phyloP scores from a whole-genome alignment of 2,113 vertebrate species.

The Hydropotes inermis region DNA sequence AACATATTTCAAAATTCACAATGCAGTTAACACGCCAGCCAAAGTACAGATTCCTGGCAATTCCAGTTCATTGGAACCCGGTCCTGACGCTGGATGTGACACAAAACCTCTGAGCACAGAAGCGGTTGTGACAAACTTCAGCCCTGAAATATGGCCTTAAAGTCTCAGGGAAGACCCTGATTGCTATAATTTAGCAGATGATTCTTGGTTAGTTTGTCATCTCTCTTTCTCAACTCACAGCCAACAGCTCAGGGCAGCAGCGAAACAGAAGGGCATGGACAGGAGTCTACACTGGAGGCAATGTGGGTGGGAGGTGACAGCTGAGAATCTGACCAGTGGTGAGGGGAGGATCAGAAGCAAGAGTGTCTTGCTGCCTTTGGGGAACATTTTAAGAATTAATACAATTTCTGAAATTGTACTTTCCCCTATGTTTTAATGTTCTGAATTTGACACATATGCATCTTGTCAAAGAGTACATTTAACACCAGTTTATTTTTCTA shows the following conservation, averaged over 20 bases:
- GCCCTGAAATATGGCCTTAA: background rate
- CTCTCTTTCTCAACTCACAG: background rate
- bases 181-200: constrained; percentile 29
- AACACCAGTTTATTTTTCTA: background rate
- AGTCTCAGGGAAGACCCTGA: background rate
- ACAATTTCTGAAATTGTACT: background rate
- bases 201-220: constrained; percentile 25
- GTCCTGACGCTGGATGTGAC: background rate
- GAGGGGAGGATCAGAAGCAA: background rate
- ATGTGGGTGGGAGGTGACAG: background rate
- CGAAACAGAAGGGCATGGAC: background rate
- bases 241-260: background rate
- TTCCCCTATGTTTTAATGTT: background rate
- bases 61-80: background rate
- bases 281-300: background rate
- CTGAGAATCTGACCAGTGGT: background rate
- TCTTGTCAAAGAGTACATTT: background rate
- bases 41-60: background rate
- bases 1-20: background rate
- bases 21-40: background rate
- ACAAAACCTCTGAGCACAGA: background rate
- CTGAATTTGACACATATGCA: background rate
- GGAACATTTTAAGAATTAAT: background rate
- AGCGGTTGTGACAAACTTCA: background rate
- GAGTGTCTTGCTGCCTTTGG: background rate